Evolutionary conservation across 2,888 invertebrate species (phyloP).

Genomic region (Subacronicta megacephala): DNA sequence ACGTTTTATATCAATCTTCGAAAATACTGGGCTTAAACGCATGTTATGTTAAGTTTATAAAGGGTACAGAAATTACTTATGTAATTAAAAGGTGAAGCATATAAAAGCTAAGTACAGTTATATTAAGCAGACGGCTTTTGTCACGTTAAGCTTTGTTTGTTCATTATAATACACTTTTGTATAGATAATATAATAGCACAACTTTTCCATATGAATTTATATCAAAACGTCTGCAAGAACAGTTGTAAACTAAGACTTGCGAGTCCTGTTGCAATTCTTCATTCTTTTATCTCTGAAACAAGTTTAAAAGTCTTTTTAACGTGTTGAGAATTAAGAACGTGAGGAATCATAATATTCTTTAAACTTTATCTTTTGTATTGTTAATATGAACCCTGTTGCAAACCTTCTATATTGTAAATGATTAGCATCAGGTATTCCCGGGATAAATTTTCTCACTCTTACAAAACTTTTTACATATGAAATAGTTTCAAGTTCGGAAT

Average conservation of each 20-base stretch:
- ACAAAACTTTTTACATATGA: too few relatives aligned
- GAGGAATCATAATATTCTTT: conserved; percentile 21
- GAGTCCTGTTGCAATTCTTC: not conserved
- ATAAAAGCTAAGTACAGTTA: conserved; percentile 9
- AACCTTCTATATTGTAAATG: not conserved
- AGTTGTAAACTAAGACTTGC: too few relatives aligned
- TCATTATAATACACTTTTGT: too few relatives aligned
- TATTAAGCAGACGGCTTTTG: not conserved
- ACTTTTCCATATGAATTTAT: too few relatives aligned
- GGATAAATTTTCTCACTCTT: conserved; percentile 1
- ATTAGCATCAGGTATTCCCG: conserved; percentile 24
- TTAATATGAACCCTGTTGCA: not conserved
- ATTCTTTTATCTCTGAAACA: not conserved
- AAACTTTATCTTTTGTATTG: conserved; percentile 10
- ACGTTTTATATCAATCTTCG: conserved; percentile 2
- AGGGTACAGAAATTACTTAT: too few relatives aligned
- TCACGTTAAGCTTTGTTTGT: conserved; percentile 1
- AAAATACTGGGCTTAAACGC: conserved; percentile 6
- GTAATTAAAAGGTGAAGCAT: conserved; percentile 9
- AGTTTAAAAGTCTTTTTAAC: not conserved
- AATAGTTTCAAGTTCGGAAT: not conserved
- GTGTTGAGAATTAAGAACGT: not conserved
- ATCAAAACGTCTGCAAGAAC: too few relatives aligned
- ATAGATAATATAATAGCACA: too few relatives aligned
- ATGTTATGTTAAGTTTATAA: too few relatives aligned